Evolutionary conservation across 2,888 invertebrate genomes (phyloP), one percentile per base, ranked within the genome.

Genomic region (Eupithecia vulgata): DNA sequence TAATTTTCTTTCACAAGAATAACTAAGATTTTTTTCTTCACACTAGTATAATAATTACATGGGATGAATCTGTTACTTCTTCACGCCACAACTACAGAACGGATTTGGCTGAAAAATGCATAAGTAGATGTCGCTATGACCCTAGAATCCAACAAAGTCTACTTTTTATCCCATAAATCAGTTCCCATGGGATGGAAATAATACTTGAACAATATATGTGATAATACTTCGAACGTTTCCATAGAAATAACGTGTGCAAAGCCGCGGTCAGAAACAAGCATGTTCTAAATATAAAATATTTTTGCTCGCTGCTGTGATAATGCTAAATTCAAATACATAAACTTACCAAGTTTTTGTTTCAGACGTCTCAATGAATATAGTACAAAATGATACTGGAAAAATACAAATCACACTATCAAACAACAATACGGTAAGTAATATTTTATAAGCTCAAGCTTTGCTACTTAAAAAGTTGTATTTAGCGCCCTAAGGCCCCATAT

Each of bases 321-420:
- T 10, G 21, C 4, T n/a, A 21, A n/a, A 4, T 21, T 10, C 17
- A 52, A 10, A n/a, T 30, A 25, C 25, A 48, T 48, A 7, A 21
- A 48, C 8, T 10, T 52, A n/a, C n/a, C 48, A 52, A 17, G 34
- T n/a, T 45, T 71, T 66, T 57, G 6, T 48, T 69, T n/a, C 62
- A 75, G 75, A 70, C 30, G 42, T 45, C 12, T 37, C 70, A 59
- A 64, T 72, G 67, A 17, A 72, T 10, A 75, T 75, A 52, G 48
- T 62, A 30, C 66, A 75, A 64, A 69, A 48, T 8, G 70, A 67
- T 21, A 7, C 52, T 72, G 84, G 74, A 81, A 89, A 74, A 82
- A 84, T 93, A 15, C 91, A 88, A 84, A 89, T 93, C 35, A 92
- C 89, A 80, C 88, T 92, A 67, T 86, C 85, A 0, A 90, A 86